Base-by-base conservation (phyloP, 1,140 invertebrate genomes). In the Stegodyphus mimosarum region DNA sequence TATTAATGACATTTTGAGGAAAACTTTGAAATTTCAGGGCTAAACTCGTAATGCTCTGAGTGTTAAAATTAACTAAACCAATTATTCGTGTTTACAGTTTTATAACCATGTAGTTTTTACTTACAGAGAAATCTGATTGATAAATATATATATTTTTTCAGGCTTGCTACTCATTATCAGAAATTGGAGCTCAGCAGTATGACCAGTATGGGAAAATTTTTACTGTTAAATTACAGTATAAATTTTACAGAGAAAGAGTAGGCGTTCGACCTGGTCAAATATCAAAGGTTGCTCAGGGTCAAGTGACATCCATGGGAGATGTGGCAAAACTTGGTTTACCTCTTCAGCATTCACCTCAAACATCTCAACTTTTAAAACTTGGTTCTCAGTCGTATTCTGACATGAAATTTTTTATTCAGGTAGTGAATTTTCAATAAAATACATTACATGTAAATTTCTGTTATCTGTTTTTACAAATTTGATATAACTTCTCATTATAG, bases 161-260 rank as follows among this genome's bases (percentile, higher is more conserved):
- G 84, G 88, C 88, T 17, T 89, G 88, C 18, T 90, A 90, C 83
- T 88, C 89, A 13, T 79, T 92, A 48, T 92, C 91, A 73, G 91
- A 92, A 81, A 96, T 91, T 89, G 95, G 94, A n/a, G 95, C 97
- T 49, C 98, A 99, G 91, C 98, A 99, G 90, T 99, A 96, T 90
- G 98, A 99, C 92, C 95, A 98, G 89, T 99, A 95, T 90, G 98
- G 98, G 6, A 99, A 99, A 92, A 99, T 99, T 88, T 99, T 99
- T 91, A 99, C 98, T 0, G 93, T 99, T 15, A 99, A 99, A 91
- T 91, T 99, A 66, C 98, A 99, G 89, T 99, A 99, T 89, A 95
- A 99, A 52, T 98, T 99, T 90, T 99, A 99, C 91, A 99, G 99
- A 90, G 98, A 99, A 90, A 92, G 97, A 50, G 97, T 99, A 0